Percentiles rank a stretch among this genome's conserved stretches.
Evolutionary conservation across 2,888 invertebrate genomes (phyloP).

Genomic region (Craniophora ligustri): DNA sequence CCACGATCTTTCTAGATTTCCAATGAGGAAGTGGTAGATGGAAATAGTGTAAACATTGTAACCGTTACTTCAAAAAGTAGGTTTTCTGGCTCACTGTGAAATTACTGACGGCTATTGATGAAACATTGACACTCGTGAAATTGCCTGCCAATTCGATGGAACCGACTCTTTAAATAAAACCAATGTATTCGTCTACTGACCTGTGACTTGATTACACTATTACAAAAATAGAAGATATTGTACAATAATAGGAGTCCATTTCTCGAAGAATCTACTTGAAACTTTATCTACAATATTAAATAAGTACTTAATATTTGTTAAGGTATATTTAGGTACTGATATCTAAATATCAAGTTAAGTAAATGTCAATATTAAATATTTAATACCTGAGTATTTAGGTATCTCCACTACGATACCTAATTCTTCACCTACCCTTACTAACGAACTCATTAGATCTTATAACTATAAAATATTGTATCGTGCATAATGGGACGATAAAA

Average conservation of each 20-base stretch:
- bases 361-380: too few relatives aligned
- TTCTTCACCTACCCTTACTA: too few relatives aligned
- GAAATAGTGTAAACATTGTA: slow-evolving; percentile 22
- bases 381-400: too few relatives aligned
- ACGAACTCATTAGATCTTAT: too few relatives aligned
- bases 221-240: background rate
- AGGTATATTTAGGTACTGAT: too few relatives aligned
- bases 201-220: background rate
- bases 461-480: too few relatives aligned
- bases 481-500: too few relatives aligned
- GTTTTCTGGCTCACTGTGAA: slow-evolving; percentile 13
- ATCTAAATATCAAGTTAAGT: too few relatives aligned
- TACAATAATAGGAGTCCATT: background rate
- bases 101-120: slow-evolving; percentile 12
- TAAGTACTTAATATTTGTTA: too few relatives aligned
- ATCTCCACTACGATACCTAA: too few relatives aligned
- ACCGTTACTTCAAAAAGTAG: slow-evolving; percentile 8
- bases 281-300: too few relatives aligned
- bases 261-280: too few relatives aligned
- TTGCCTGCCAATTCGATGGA: slow-evolving; percentile 15
- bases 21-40: slow-evolving; percentile 12
- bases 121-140: slow-evolving; percentile 29
- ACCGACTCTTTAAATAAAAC: slow-evolving; percentile 10
- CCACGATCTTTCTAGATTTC: background rate
- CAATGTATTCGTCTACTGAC: slow-evolving; percentile 17